These are phyloP conservation scores for Luehdorfia chinensis DNA, from an alignment of 1,140 invertebrate genomes.

Conservation along the genomic window DNA sequence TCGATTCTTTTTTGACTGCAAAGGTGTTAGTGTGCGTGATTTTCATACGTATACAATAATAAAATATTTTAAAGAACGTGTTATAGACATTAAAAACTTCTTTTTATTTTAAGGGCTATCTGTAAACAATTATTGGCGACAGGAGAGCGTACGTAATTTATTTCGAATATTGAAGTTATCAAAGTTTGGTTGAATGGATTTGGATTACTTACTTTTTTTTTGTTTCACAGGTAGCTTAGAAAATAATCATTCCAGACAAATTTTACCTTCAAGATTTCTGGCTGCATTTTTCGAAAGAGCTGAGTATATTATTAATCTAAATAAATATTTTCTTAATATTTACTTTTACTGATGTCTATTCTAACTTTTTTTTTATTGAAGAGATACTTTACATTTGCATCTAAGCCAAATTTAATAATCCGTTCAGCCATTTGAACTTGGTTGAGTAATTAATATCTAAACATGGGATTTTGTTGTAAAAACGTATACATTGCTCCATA, in stretches of 20 bases:
- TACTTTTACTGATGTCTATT: too few relatives aligned
- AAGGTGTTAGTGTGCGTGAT: too few relatives aligned
- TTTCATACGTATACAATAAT: too few relatives aligned
- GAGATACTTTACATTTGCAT: too few relatives aligned
- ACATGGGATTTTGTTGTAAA: too few relatives aligned
- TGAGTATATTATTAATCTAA: slow-evolving; percentile 20
- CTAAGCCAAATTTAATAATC: too few relatives aligned
- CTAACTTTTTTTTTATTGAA: too few relatives aligned
- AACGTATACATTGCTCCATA: too few relatives aligned
- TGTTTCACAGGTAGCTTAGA: slow-evolving; percentile 25
- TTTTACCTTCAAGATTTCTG: slow-evolving; percentile 48
- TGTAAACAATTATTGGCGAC: slow-evolving; percentile 46
- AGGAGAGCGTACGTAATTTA: slow-evolving; percentile 25
- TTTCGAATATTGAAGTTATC: slow-evolving; percentile 7
- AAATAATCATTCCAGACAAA: slow-evolving; percentile 31
- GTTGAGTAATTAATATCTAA: too few relatives aligned
- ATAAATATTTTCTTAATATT: background rate
- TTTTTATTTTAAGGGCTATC: slow-evolving; percentile 37
- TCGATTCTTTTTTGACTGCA: too few relatives aligned
- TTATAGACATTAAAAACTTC: background rate
- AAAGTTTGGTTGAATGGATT: background rate
- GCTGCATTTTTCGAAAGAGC: slow-evolving; percentile 66
- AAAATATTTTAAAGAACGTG: background rate
- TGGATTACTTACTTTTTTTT: slow-evolving; percentile 17
- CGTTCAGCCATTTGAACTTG: too few relatives aligned